phyloP scores from a whole-genome alignment of 2,113 vertebrate genomes.

The Cariama cristata region DNA sequence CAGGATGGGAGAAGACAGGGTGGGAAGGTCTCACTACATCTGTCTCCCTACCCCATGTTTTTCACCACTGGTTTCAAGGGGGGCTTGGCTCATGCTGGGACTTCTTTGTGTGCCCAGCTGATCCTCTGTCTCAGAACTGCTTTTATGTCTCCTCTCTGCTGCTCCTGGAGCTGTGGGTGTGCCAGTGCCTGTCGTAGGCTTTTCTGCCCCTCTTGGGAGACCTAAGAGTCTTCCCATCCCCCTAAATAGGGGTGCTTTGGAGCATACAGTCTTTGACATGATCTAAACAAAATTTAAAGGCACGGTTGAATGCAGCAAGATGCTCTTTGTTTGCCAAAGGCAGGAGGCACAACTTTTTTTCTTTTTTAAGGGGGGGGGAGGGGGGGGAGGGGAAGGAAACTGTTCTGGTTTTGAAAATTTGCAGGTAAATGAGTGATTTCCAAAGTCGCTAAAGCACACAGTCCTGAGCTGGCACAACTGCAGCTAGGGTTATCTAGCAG shows the following conservation, averaged over 20 bases:
- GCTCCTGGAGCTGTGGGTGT: not conserved
- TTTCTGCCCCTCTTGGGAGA: not conserved
- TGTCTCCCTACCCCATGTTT: rapidly evolving
- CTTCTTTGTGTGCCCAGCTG: not conserved
- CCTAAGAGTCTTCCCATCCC: rapidly evolving
- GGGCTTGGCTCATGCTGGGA: not conserved
- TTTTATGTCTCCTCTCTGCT: not conserved
- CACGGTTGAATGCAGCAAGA: not conserved
- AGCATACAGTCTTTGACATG: not conserved
- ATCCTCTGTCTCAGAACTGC: not conserved
- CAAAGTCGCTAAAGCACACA: not conserved
- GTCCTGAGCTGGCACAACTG: not conserved
- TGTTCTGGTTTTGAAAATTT: not conserved
- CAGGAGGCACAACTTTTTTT: not conserved
- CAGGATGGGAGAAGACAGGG: not conserved
- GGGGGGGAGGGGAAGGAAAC: not conserved
- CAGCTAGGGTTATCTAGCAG: not conserved
- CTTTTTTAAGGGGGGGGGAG: not conserved
- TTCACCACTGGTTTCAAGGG: not conserved
- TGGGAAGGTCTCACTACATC: not conserved
- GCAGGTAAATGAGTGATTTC: not conserved
- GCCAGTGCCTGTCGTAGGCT: not conserved
- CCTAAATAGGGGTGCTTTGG: not conserved
- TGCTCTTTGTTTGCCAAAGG: not conserved
- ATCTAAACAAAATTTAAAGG: not conserved